phyloP scores from a whole-genome alignment of 2,797 vertebrate species.

The Arrhamphus sclerolepis region DNA sequence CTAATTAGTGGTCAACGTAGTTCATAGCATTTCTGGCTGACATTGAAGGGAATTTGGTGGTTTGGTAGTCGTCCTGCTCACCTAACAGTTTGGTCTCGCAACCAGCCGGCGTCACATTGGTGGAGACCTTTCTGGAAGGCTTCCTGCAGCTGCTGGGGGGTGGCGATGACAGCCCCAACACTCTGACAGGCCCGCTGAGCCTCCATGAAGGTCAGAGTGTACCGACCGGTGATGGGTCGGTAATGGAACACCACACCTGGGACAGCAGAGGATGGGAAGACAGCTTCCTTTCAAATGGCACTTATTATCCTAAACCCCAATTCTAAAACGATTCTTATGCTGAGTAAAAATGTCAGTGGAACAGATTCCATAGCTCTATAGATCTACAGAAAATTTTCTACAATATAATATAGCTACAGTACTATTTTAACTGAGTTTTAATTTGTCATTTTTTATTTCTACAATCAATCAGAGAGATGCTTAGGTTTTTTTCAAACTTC shows the following conservation, averaged over 20 bases:
- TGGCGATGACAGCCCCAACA: conserved; percentile 90
- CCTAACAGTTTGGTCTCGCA: conserved; percentile 95
- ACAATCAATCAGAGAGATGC: neutral
- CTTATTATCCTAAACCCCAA: too few relatives aligned
- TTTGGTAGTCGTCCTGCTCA: conserved; percentile 49
- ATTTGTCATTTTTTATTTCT: neutral
- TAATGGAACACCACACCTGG: conserved; percentile 95
- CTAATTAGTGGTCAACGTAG: too few relatives aligned
- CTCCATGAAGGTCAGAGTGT: conserved; percentile 89
- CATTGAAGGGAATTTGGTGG: neutral
- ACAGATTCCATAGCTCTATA: too few relatives aligned
- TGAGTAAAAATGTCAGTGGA: too few relatives aligned
- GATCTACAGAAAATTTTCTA: too few relatives aligned
- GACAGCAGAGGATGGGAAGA: neutral
- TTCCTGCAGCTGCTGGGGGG: conserved; percentile 88
- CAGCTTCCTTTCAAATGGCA: too few relatives aligned
- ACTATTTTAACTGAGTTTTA: neutral
- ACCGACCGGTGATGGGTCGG: conserved; percentile 88
- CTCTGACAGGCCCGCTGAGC: conserved; percentile 89
- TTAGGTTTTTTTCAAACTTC: too few relatives aligned
- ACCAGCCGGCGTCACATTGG: conserved; percentile 96
- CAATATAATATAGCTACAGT: too few relatives aligned
- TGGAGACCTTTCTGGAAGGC: conserved; percentile 93
- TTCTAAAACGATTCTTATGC: too few relatives aligned
- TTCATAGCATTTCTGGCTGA: neutral